Conservation (phyloP, 1,140 invertebrate species). For the Cherax destructor region DNA sequence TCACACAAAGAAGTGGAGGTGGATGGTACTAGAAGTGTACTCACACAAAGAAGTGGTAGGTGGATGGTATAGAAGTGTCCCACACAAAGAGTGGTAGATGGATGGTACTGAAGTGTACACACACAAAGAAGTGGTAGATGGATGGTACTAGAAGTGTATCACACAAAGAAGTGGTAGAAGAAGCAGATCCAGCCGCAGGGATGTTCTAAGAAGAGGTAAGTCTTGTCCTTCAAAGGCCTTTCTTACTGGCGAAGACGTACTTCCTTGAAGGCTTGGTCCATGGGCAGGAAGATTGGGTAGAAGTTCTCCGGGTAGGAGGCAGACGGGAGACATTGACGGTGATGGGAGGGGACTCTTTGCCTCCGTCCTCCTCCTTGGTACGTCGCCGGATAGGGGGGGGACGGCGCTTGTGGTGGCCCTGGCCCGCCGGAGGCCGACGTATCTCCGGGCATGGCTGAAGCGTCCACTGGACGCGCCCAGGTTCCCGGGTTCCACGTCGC, state of each 20-base stretch:
- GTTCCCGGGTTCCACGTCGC: conserved; percentile 35
- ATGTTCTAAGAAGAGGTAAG: conserved; percentile 83
- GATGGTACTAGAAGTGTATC: conserved; percentile 79
- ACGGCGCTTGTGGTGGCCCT: conserved; percentile 52
- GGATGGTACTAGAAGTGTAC: background rate
- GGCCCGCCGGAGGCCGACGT: conserved; percentile 48
- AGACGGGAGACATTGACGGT: conserved; percentile 65
- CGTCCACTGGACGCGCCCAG: background rate
- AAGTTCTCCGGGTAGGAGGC: conserved; percentile 69
- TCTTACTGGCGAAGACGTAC: conserved; percentile 82
- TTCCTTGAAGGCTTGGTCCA: conserved; percentile 84
- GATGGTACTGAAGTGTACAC: too few relatives aligned
- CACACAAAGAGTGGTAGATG: background rate
- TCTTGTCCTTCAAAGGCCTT: conserved; percentile 80
- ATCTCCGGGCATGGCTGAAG: conserved; percentile 50
- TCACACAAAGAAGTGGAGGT: too few relatives aligned
- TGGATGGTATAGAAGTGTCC: too few relatives aligned
- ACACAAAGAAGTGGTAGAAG: conserved; percentile 85
- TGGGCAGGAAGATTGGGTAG: conserved; percentile 82
- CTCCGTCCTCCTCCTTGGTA: conserved; percentile 36
- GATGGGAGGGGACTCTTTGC: conserved; percentile 58
- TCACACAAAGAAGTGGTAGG: background rate
- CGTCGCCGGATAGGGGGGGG: conserved; percentile 54
- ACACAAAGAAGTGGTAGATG: background rate
- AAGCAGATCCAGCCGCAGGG: conserved; percentile 83